A percentile compares a stretch with the other conserved stretches of the same genome.
These are phyloP conservation scores for Platynereis dumerilii DNA, from an alignment of 2,888 invertebrate species.

Conservation along the genomic window DNA sequence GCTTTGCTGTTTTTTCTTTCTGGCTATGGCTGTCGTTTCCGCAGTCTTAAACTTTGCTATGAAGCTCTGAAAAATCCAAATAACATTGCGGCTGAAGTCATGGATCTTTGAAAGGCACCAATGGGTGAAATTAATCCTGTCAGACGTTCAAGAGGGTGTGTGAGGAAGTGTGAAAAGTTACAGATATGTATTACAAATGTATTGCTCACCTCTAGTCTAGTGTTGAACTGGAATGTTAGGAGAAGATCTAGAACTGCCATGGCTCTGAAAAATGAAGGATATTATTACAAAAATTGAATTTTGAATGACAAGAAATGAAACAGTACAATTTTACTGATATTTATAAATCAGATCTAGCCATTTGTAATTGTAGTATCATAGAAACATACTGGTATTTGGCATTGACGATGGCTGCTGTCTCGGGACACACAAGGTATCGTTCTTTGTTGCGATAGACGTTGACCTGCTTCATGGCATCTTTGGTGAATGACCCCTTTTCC, in stretches of 20 bases:
- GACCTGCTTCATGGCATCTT: conserved; percentile 57
- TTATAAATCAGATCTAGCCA: neutral
- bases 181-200: neutral
- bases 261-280: conserved; percentile 46
- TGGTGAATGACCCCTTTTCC: conserved; percentile 46
- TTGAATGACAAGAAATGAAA: neutral
- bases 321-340: neutral
- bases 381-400: conserved; percentile 46
- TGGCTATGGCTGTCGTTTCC: conserved; percentile 31
- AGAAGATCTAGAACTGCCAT: conserved; percentile 61
- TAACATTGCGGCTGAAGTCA: neutral
- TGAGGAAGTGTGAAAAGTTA: neutral
- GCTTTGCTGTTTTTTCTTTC: conserved; percentile 30
- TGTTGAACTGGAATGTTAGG: conserved; percentile 62
- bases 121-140: neutral
- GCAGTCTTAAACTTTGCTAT: conserved; percentile 45
- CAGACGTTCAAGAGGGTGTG: neutral
- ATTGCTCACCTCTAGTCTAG: conserved; percentile 52
- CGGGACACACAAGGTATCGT: conserved; percentile 36
- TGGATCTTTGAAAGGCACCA: neutral
- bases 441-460: conserved; percentile 38
- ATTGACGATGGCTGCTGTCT: conserved; percentile 41
- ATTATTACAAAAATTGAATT: neutral
- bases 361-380: no score
- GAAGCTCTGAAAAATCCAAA: conserved; percentile 35